Evolutionary conservation across 2,888 invertebrate genomes (phyloP).

Genomic region (Melitaea athalia): DNA sequence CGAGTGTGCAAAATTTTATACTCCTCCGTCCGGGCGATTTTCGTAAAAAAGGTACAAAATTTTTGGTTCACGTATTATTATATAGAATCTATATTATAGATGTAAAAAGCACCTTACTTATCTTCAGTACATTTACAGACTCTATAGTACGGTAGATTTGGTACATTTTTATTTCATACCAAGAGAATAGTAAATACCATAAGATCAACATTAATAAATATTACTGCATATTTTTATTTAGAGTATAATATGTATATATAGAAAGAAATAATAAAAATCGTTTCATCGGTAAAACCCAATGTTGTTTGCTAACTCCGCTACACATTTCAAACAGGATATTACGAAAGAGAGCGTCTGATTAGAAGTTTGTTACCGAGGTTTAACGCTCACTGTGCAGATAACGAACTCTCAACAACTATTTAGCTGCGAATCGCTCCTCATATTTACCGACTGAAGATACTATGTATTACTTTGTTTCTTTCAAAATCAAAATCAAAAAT

Average conservation of each 20-base stretch:
- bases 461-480: neutral
- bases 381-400: constrained; percentile 17
- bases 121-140: too few relatives aligned
- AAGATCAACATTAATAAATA: too few relatives aligned
- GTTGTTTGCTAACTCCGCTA: constrained; percentile 4
- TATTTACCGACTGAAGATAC: constrained; percentile 15
- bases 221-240: neutral
- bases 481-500: too few relatives aligned
- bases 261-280: neutral
- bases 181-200: too few relatives aligned
- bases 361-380: constrained; percentile 23
- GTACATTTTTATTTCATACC: too few relatives aligned
- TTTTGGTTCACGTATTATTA: too few relatives aligned
- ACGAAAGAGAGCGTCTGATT: constrained; percentile 28
- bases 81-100: too few relatives aligned
- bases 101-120: too few relatives aligned
- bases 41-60: too few relatives aligned
- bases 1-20: too few relatives aligned
- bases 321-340: constrained; percentile 25
- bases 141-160: too few relatives aligned
- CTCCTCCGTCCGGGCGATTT: too few relatives aligned
- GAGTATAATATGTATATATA: neutral
- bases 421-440: constrained; percentile 20
- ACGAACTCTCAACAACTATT: constrained; percentile 29
- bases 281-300: neutral